Base-by-base conservation (phyloP, 2,888 invertebrate genomes). In the Drosophila putrida region DNA sequence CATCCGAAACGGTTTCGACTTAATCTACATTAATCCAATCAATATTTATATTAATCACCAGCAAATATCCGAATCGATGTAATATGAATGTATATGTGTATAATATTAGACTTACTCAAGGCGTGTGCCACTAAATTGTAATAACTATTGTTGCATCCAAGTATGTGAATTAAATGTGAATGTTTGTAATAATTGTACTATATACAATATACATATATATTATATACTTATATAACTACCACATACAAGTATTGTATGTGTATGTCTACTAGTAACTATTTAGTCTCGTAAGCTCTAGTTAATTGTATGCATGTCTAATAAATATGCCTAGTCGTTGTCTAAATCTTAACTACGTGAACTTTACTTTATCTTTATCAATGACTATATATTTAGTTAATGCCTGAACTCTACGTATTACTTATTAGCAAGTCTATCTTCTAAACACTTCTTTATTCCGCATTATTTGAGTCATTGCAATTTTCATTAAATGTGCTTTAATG, bases 241-340 rank as follows among this genome's bases (percentile, higher is more conserved):
- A 20, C 20, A 28, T 46, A 33, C 13, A 28, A 13, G n/a, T 33
- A 44, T 36, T 27, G n/a, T 15, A 53, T 54, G 35, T 53, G 44
- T 35, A 38, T 35, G 33, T 61, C 36, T 50, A 31, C 33, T 63
- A 69, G 50, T 20, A 50, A 38, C 27, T 51, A 51, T 51, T 28
- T 65, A 71, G 44, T n/a, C 6, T 38, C 25, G 28, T 58, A 58
- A 74, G 53, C 38, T 25, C 38, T 51, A 66, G 50, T 20, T 39
- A 36, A 71, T 43, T 55, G n/a, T 64, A 53, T 50, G 60, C 33
- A 46, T 68, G 57, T 75, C 43, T 50, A 67, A 67, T 75, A 66
- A 71, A 75, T 62, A 31, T 63, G 25, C 41, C 35, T 64, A 50
- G 44, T 54, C 53, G 49, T 69, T 59, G 39, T 54, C 25, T 43